phyloP scores from a whole-genome alignment of 1,140 invertebrate species.

The Ptiloglossa arizonensis region DNA sequence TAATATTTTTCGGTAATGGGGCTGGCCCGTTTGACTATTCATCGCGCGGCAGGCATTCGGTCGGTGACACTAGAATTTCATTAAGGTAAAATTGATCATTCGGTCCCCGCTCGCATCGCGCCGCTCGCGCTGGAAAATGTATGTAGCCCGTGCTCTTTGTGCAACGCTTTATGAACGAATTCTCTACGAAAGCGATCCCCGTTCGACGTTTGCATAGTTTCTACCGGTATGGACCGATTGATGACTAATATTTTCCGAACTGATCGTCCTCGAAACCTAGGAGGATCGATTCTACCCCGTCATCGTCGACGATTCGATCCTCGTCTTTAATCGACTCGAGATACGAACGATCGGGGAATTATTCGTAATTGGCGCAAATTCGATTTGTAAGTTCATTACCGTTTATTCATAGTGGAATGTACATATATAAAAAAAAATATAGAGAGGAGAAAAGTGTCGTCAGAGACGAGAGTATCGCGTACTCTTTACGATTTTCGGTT shows the following conservation, averaged over 20 bases:
- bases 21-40: neutral
- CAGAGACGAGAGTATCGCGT: no score
- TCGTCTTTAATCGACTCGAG: no score
- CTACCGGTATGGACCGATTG: neutral
- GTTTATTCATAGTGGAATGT: no score
- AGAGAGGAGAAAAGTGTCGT: no score
- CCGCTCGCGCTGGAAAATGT: neutral
- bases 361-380: no score
- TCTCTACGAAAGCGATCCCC: neutral
- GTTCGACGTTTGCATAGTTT: no score
- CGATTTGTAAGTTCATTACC: no score
- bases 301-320: no score
- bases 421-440: no score
- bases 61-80: conserved; percentile 17
- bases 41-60: neutral
- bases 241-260: neutral
- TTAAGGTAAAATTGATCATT: conserved; percentile 22
- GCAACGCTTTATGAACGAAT: neutral
- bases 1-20: conserved; percentile 5
- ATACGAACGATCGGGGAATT: no score
- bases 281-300: neutral
- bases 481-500: no score
- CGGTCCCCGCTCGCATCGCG: neutral
- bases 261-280: neutral
- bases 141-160: neutral